Conservation (phyloP, 2,888 invertebrate genomes). For the Hyposoter dolosus region DNA sequence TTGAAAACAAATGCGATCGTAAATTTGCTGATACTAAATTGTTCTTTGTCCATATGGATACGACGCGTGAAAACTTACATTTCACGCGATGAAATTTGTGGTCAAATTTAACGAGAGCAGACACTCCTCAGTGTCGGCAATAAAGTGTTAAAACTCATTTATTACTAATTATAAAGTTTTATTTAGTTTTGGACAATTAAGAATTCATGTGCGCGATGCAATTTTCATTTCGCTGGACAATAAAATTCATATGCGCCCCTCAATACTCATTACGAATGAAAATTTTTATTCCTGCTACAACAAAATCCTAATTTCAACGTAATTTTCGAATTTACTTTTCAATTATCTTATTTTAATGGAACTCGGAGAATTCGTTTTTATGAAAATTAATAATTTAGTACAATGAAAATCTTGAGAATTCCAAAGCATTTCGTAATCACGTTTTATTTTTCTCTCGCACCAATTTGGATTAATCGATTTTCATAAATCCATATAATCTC, state of each 20-base stretch:
- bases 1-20: neutral
- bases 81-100: neutral
- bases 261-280: neutral
- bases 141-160: neutral
- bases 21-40: slow-evolving; percentile 1
- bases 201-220: neutral
- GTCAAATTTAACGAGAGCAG: neutral
- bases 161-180: neutral
- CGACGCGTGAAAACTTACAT: neutral
- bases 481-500: slow-evolving; percentile 7
- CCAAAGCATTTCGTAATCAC: neutral
- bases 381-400: neutral
- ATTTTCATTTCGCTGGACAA: neutral
- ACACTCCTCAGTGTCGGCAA: too few species aligned
- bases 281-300: neutral
- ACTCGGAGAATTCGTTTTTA: too few species aligned
- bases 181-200: neutral
- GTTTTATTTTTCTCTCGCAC: neutral
- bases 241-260: neutral
- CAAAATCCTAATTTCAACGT: neutral
- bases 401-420: neutral
- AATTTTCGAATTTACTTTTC: neutral
- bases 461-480: slow-evolving; percentile 19
- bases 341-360: neutral
- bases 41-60: neutral